Percentiles rank a stretch among this genome's conserved stretches.
phyloP scores from a whole-genome alignment of 2,888 invertebrate genomes.

The Melinopterus prodromus region DNA sequence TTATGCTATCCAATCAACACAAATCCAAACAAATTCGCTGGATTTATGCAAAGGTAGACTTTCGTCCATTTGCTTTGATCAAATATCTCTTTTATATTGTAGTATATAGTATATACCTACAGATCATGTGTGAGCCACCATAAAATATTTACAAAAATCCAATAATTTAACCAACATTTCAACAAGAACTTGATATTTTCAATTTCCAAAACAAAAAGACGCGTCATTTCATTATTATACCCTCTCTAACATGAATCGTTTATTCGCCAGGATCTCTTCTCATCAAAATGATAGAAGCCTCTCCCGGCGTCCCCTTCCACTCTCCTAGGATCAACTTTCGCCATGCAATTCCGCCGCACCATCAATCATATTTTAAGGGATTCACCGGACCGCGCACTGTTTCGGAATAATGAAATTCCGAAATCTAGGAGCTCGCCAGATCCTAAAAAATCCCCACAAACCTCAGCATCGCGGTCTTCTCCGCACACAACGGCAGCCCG shows the following conservation, averaged over 20 bases:
- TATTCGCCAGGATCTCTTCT: background rate
- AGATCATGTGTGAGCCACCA: too few species aligned
- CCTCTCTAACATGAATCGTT: background rate
- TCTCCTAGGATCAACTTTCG: background rate
- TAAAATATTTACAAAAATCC: too few species aligned
- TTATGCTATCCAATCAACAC: too few species aligned
- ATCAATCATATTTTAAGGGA: conserved; percentile 4
- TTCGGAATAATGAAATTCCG: conserved; percentile 4
- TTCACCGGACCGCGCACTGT: background rate
- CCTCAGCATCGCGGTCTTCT: background rate
- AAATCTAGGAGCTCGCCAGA: background rate
- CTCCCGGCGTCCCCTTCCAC: background rate
- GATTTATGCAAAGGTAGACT: too few species aligned
- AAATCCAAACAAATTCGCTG: too few species aligned
- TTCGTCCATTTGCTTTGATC: too few species aligned
- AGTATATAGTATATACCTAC: too few species aligned
- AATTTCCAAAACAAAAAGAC: too few species aligned
- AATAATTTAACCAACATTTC: too few species aligned
- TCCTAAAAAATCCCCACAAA: conserved; percentile 4
- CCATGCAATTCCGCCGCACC: background rate
- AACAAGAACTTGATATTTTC: too few species aligned
- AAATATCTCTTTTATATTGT: too few species aligned
- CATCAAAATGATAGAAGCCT: background rate
- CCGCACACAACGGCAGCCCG: background rate
- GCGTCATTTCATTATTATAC: background rate